Conservation (phyloP, 2,797 vertebrate genomes). For the Sorex maritimensis region DNA sequence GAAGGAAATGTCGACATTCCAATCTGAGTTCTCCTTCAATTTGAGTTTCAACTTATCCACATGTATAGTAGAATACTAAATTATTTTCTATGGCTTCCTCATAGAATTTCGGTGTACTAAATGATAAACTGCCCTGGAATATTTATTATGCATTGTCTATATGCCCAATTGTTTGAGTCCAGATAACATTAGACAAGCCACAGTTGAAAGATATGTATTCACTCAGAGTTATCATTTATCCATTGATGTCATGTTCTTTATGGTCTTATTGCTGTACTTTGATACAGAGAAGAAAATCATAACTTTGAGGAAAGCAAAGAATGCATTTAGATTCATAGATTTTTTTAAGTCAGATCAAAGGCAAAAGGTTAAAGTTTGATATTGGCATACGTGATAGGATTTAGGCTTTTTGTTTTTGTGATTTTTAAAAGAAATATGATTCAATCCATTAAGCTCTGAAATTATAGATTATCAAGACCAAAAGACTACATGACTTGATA, state of each 20-base stretch:
- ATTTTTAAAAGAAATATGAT: neutral
- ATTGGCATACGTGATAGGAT: neutral
- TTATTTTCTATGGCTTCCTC: neutral
- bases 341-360: neutral
- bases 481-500: neutral
- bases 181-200: neutral
- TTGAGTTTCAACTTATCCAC: neutral
- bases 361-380: neutral
- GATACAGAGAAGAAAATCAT: neutral
- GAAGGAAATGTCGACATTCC: neutral
- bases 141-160: neutral
- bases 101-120: neutral
- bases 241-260: neutral
- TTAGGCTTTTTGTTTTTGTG: neutral
- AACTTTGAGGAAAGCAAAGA: neutral
- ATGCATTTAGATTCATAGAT: neutral
- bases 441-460: constrained; percentile 3
- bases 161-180: neutral
- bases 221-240: neutral
- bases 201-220: neutral
- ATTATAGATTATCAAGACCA: neutral
- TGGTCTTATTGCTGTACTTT: neutral
- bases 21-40: too few species aligned
- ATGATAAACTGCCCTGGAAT: neutral
- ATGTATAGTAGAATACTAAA: neutral